phyloP scores from a whole-genome alignment of 64 coral and sea anemone genomes.

The Hydrozoanthus tunicans region DNA sequence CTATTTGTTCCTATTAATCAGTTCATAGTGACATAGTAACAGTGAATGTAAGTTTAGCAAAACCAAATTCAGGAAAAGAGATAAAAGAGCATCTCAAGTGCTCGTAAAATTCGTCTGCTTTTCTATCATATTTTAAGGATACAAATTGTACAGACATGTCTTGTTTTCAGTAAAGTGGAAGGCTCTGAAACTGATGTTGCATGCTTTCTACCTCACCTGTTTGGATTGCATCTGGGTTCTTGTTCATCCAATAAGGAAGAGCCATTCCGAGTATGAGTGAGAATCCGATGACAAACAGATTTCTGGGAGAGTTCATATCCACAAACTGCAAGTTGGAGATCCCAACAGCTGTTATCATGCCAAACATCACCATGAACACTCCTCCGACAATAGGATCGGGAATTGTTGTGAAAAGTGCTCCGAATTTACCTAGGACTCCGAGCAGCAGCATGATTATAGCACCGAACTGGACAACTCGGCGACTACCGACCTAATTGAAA shows the following conservation, averaged over 20 bases:
- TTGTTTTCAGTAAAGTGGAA: not conserved
- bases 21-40: too few species aligned
- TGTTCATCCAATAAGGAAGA: conserved; percentile 60
- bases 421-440: conserved; percentile 73
- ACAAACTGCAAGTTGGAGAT: conserved; percentile 84
- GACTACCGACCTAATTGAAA: conserved; percentile 70
- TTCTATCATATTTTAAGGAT: too few species aligned
- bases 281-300: conserved; percentile 80
- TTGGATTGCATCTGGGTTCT: conserved; percentile 13
- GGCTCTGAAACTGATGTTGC: not conserved
- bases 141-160: too few species aligned
- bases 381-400: conserved; percentile 59
- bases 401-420: conserved; percentile 76
- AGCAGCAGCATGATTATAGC: conserved; percentile 49
- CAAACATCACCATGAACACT: too few species aligned
- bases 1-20: too few species aligned
- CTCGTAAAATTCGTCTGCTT: too few species aligned
- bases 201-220: not conserved
- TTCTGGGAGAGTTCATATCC: conserved; percentile 77
- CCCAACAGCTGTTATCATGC: conserved; percentile 70
- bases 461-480: conserved; percentile 71
- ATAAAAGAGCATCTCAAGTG: not conserved
- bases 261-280: conserved; percentile 71
- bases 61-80: not conserved
- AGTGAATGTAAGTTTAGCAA: too few species aligned